These are phyloP conservation scores for Nemoura dubitans DNA, from an alignment of 2,888 invertebrate genomes.

Conservation along the genomic window DNA sequence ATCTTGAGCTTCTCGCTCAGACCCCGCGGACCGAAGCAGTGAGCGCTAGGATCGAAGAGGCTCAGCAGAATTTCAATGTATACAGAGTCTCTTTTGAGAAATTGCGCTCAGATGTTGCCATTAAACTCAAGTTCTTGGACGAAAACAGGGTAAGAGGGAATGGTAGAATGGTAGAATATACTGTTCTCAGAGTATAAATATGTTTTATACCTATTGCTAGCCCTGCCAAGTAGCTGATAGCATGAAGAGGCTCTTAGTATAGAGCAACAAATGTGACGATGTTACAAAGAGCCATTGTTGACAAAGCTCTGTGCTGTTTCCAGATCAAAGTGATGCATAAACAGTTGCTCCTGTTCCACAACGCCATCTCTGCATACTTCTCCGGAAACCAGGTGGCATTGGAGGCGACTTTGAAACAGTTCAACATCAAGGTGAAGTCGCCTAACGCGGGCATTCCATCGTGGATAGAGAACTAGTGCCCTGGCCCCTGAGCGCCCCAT, in stretches of 20 bases:
- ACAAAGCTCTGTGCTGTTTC: no score
- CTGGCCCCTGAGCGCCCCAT: no score
- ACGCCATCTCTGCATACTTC: slow-evolving; percentile 96
- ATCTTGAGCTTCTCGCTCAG: slow-evolving; percentile 84
- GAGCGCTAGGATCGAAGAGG: slow-evolving; percentile 75
- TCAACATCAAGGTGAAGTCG: slow-evolving; percentile 89
- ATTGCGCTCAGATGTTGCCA: slow-evolving; percentile 89
- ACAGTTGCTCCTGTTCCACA: slow-evolving; percentile 93
- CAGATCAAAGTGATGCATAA: slow-evolving; percentile 99
- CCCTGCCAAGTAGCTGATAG: no score
- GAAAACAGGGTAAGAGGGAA: slow-evolving; percentile 86
- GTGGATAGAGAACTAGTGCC: slow-evolving; percentile 78
- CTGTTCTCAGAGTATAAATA: no score
- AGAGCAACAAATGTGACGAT: no score
- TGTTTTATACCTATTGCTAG: no score
- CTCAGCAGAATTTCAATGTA: slow-evolving; percentile 81
- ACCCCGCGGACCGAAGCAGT: slow-evolving; percentile 66
- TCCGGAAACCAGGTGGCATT: slow-evolving; percentile 94
- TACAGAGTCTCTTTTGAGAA: slow-evolving; percentile 93
- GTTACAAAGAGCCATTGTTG: slow-evolving; percentile 35
- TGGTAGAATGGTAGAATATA: no score
- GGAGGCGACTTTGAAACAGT: slow-evolving; percentile 93
- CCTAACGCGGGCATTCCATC: slow-evolving; percentile 81
- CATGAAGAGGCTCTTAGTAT: no score
- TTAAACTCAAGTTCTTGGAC: slow-evolving; percentile 95